Evolutionary conservation across 2,888 invertebrate genomes (phyloP).

Genomic region (Chrysina gloriosa): DNA sequence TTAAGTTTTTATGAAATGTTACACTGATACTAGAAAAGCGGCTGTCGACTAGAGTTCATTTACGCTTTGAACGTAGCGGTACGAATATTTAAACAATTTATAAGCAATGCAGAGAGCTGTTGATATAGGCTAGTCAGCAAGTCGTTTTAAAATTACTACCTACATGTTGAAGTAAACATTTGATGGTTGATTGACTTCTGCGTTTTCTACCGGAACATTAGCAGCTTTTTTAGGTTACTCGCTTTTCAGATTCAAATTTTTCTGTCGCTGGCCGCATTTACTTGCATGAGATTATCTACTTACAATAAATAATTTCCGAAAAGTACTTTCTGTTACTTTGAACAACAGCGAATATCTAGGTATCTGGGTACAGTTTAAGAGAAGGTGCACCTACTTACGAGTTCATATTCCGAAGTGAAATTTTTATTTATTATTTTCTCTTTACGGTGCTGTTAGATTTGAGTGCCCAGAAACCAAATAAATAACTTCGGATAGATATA

Average conservation of each 20-base stretch:
- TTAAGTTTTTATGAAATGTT: too few relatives aligned
- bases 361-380: background rate
- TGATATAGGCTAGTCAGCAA: background rate
- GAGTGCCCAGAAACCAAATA: constrained; percentile 21
- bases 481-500: constrained; percentile 15
- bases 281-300: background rate
- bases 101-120: too few relatives aligned
- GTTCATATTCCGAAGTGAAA: constrained; percentile 19
- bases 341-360: background rate
- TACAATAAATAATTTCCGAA: background rate
- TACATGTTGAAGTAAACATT: background rate
- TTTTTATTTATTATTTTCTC: constrained; percentile 30
- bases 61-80: too few relatives aligned
- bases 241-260: background rate
- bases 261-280: background rate
- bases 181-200: background rate
- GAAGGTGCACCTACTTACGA: background rate
- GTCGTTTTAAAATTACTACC: background rate
- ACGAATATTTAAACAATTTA: too few relatives aligned
- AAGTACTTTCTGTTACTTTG: background rate
- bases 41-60: too few relatives aligned
- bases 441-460: constrained; percentile 1
- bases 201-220: background rate
- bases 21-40: too few relatives aligned
- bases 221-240: background rate